phyloP scores from a whole-genome alignment of 2,888 invertebrate species.

The Vanessa cardui region DNA sequence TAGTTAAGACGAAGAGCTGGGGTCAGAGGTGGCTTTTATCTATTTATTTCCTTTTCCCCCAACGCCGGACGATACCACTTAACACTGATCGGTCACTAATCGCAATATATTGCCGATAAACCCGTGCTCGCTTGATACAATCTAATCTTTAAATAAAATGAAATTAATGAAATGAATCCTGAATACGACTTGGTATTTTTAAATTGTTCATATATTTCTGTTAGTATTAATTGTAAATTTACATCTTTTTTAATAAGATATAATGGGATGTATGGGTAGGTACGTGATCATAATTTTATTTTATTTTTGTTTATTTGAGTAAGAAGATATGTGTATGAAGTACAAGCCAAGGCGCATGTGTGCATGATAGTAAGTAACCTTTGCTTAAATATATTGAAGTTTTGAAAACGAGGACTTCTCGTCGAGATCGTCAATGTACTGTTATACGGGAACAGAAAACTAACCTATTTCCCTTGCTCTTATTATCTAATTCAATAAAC shows the following conservation, averaged over 20 bases:
- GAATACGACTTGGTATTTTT: no score
- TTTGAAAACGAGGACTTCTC: no score
- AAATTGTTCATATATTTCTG: no score
- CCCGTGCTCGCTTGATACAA: constrained; percentile 58
- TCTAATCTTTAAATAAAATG: constrained; percentile 24
- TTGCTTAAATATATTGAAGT: no score
- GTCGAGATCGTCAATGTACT: no score
- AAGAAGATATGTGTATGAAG: no score
- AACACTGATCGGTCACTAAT: constrained; percentile 72
- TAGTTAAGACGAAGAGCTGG: constrained; percentile 69
- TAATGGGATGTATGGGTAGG: background rate
- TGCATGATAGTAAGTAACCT: no score
- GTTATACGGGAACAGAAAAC: no score
- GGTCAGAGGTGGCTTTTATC: constrained; percentile 59
- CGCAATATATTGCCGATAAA: constrained; percentile 72
- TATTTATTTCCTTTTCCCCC: constrained; percentile 56
- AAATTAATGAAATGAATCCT: constrained; percentile 1
- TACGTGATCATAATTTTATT: background rate
- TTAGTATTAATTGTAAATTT: background rate
- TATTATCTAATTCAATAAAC: no score
- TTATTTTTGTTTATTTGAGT: no score
- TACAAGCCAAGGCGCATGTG: no score
- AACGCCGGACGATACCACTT: constrained; percentile 58
- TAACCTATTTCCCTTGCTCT: no score
- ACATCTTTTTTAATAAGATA: background rate